Evolutionary conservation across 1,140 invertebrate species (phyloP), one percentile per base, ranked within the genome.

Genomic region (Ephestia elutella): DNA sequence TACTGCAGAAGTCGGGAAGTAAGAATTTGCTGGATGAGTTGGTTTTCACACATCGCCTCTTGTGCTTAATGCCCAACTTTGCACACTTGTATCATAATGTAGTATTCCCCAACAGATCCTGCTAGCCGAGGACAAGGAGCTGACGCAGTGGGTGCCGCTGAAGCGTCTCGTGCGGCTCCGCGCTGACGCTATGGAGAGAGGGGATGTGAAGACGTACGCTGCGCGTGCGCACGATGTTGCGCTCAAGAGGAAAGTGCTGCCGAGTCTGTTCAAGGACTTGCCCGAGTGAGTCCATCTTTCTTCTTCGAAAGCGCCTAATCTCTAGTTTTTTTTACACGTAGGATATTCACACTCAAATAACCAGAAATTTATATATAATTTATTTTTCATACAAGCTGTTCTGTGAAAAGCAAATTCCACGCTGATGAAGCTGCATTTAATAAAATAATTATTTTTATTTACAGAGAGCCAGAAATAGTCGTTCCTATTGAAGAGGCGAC

Each of bases 141-240:
- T 99, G 4, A 99, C 99, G 77, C 92, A 92, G 65, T 99, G 98
- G 98, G 96, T 94, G 74, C 96, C 97, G 0, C 82, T 99, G 2
- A 98, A 97, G 84, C 98, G 96, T 88, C 93, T 96, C 9, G 90
- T 94, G n/a, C 93, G 95, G 76, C 92, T 95, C 68, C 91, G 95
- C 49, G 91, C 93, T 0, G 92, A 95, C 10, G 89, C 95, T 56
- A 92, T 94, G 28, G 97, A 99, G 88, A 90, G 91, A 63, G 93
- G 93, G 59, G 97, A 99, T 66, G 90, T 94, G 25, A 92, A 92
- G 61, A 91, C 92, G 0, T 99, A 94, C 80, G 81, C 92, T 59
- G 91, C 92, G 57, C 97, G 96, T 86, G 92, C 92, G 0, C 89
- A 90, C 49, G 95, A 97, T 84, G 79, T 92, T 32, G 80, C 89